Evolutionary conservation across 2,113 vertebrate species (phyloP).

Genomic region (Zeus faber): DNA sequence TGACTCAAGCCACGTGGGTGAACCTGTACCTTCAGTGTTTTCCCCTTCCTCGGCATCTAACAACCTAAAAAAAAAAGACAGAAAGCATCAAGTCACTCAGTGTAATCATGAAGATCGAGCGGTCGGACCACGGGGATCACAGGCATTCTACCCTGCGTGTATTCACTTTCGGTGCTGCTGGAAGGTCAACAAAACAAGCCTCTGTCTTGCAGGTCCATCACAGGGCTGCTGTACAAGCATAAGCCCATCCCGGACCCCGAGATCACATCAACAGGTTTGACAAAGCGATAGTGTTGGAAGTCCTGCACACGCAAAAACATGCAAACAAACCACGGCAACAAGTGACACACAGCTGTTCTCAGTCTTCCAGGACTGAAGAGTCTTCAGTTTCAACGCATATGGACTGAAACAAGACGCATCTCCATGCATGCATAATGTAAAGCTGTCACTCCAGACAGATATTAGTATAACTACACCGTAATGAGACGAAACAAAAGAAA

Average conservation of each 20-base stretch:
- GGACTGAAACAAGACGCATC: no score
- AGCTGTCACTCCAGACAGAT: no score
- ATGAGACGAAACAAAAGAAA: not conserved
- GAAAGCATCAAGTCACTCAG: conserved; percentile 16
- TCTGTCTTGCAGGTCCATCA: conserved; percentile 2
- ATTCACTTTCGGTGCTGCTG: not conserved
- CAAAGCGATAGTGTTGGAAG: conserved; percentile 13
- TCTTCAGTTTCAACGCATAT: no score
- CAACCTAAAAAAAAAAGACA: conserved; percentile 36
- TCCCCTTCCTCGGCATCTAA: conserved; percentile 57
- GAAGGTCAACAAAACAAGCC: not conserved
- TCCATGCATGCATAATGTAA: no score
- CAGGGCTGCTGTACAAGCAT: no score
- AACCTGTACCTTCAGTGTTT: conserved; percentile 61
- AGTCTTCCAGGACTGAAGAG: no score
- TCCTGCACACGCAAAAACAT: conserved; percentile 24
- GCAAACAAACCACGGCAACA: conserved; percentile 26
- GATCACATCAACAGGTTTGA: conserved; percentile 49
- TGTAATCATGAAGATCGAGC: not conserved
- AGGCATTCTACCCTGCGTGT: not conserved
- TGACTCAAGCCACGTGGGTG: no score
- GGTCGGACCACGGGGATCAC: not conserved
- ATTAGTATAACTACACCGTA: no score
- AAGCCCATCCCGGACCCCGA: no score
- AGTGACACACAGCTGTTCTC: conserved; percentile 1